Evolutionary conservation across 1,140 invertebrate genomes (phyloP), one percentile per base, ranked within the genome.

Genomic region (Pseudomyrmex flavicornis): DNA sequence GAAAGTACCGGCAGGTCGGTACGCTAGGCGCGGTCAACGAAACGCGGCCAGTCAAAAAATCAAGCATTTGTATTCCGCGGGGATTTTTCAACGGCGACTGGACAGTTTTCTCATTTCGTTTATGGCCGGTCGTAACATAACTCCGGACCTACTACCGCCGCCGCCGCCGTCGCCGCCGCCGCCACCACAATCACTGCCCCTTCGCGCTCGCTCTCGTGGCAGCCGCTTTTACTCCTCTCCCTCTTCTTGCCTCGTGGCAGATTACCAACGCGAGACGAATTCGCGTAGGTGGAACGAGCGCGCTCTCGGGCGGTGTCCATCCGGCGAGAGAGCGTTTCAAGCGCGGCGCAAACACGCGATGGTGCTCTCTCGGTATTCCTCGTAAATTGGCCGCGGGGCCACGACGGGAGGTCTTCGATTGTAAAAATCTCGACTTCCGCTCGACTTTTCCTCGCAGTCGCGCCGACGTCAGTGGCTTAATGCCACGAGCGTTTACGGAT

Each of bases 71-170:
- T 94, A 94, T 94, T 94, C 93, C 89, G 92, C 87, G 86, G 89
- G 88, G 91, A 93, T 91, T 94, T 92, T 93, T 93, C 91, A 92
- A 87, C 90, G 88, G 89, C 89, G 89, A 84, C 89, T 89, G 90
- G 88, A 92, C 91, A 91, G 89, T 93, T 93, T 93, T 93, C 91
- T 93, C 91, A 93, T 93, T 93, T 94, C 92, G 91, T 93, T 94
- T 93, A 94, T 92, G 90, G 90, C 87, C 87, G 88, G 84, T 90
- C 89, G 86, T 93, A 93, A 93, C 91, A 92, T 92, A 93, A 93
- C 90, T 93, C 89, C 88, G 85, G 62, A 79, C 54, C 76, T 80
- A 79, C 66, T 80, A 80, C 66, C 35, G 87, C 74, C 73, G 61
- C 79, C 68, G 35, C 76, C 20, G 22, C 65, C 35, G 5, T 5